These are phyloP conservation scores for Epistrophella euchroma DNA, from an alignment of 2,888 invertebrate species.

Conservation along the genomic window DNA sequence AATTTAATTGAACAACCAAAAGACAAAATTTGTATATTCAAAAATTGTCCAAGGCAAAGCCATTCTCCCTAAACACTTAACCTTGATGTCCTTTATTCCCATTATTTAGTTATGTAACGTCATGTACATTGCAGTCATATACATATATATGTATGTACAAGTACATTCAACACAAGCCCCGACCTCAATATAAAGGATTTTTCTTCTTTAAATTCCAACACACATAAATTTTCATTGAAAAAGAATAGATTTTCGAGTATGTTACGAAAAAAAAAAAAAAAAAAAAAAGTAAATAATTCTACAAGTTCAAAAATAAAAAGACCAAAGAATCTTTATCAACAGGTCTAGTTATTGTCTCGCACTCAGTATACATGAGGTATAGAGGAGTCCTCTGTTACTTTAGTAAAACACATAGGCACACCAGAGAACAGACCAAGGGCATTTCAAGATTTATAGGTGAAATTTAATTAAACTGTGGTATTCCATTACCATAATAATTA, in stretches of 20 bases:
- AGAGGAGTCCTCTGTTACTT: neutral
- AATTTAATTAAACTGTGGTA: constrained; percentile 59
- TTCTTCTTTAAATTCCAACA: neutral
- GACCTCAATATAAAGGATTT: constrained; percentile 10
- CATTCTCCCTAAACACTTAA: constrained; percentile 53
- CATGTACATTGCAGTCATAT: constrained; percentile 46
- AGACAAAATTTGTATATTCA: constrained; percentile 57
- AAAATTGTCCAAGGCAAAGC: constrained; percentile 56
- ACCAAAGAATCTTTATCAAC: constrained; percentile 59
- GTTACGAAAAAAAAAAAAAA: neutral
- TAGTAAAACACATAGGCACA: neutral
- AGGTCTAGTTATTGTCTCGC: constrained; percentile 48
- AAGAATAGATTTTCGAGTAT: neutral
- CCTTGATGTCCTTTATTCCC: constrained; percentile 63
- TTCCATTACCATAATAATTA: constrained; percentile 63
- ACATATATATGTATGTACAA: too few relatives aligned
- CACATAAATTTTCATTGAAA: neutral
- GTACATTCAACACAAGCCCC: neutral
- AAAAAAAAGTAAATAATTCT: constrained; percentile 23
- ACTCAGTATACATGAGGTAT: neutral
- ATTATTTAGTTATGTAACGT: constrained; percentile 67
- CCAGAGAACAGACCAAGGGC: constrained; percentile 23
- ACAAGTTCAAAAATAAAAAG: constrained; percentile 15
- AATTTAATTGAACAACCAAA: constrained; percentile 54
- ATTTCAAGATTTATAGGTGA: constrained; percentile 35